Base-by-base conservation (phyloP, 2,888 invertebrate genomes). In the Lumbricus terrestris region DNA sequence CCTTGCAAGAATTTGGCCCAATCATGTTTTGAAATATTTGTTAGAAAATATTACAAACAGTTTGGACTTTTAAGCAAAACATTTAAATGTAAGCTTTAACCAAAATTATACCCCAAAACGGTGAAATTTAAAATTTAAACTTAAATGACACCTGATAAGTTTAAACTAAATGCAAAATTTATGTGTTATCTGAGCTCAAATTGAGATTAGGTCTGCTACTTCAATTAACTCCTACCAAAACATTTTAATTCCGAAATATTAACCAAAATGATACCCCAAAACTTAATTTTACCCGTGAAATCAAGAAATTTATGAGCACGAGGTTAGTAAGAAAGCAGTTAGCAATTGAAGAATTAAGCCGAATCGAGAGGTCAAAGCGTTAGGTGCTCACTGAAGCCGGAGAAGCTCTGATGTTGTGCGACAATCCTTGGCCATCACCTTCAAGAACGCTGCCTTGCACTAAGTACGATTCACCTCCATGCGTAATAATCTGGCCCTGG, bases 361-460 rank as follows among this genome's bases (percentile, higher is more conserved):
- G 34, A 33, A 8, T 69, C 11, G n/a, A n/a, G 69, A 54, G n/a
- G 29, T 69, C n/a, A 69, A 69, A 69, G 69, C 69, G 20, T 40
- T 23, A n/a, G 33, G 54, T 33, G 93, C 97, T 97, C 96, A 97
- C 98, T 95, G 98, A 98, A 95, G 98, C 98, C 95, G 97, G 97
- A 94, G 97, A 97, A 94, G 97, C 97, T 95, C 97, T 96, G 95
- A 97, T 97, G 94, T 97, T 97, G 95, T 97, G 97, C 93, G 97
- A 96, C 93, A 96, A 95, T 94, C 97, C 95, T 93, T 96, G 96
- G 93, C 95, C 94, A 89, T 95, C 95, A 93, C 94, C 95, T 92
- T 95, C 95, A 95, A 95, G 95, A 94, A 96, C 96, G 93, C 96
- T 96, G 92, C 95, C 94, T 92, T 95, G 95, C 91, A 97, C 97